Evolutionary conservation across 2,888 invertebrate genomes (phyloP).

Genomic region (Anthophora plumipes): DNA sequence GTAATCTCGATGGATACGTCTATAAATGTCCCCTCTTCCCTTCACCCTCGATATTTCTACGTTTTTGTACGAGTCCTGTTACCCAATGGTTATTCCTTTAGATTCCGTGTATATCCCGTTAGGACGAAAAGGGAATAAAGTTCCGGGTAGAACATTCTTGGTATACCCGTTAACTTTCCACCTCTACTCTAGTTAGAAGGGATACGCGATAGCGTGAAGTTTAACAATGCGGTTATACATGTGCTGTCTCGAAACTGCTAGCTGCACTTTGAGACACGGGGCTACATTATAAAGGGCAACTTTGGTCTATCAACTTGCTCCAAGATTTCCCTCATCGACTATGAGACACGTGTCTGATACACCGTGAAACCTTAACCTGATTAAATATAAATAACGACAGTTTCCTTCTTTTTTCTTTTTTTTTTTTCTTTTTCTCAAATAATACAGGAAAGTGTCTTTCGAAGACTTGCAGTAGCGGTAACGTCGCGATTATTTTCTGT

Average conservation of each 20-base stretch:
- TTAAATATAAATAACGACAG: too few species aligned
- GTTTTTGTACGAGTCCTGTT: background rate
- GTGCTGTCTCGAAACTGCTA: constrained; percentile 42
- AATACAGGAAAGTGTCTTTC: too few species aligned
- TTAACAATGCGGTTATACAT: constrained; percentile 64
- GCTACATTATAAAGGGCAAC: constrained; percentile 48
- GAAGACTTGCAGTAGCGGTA: background rate
- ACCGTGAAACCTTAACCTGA: too few species aligned
- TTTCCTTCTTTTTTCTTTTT: too few species aligned
- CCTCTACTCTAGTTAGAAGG: constrained; percentile 21
- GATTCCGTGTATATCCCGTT: background rate
- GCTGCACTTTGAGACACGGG: constrained; percentile 42
- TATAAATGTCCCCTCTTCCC: background rate
- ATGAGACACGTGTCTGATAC: background rate
- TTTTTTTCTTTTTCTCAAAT: too few species aligned
- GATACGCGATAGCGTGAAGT: constrained; percentile 50
- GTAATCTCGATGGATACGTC: constrained; percentile 6
- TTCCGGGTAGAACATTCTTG: constrained; percentile 36
- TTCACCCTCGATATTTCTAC: background rate
- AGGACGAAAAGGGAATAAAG: constrained; percentile 40
- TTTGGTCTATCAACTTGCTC: constrained; percentile 28
- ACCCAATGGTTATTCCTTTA: too few species aligned
- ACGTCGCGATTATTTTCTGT: background rate
- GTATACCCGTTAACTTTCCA: constrained; percentile 37
- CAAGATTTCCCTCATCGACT: constrained; percentile 48